Evolutionary conservation across 2,888 invertebrate genomes (phyloP).

Genomic region (Tenthredo distinguenda): DNA sequence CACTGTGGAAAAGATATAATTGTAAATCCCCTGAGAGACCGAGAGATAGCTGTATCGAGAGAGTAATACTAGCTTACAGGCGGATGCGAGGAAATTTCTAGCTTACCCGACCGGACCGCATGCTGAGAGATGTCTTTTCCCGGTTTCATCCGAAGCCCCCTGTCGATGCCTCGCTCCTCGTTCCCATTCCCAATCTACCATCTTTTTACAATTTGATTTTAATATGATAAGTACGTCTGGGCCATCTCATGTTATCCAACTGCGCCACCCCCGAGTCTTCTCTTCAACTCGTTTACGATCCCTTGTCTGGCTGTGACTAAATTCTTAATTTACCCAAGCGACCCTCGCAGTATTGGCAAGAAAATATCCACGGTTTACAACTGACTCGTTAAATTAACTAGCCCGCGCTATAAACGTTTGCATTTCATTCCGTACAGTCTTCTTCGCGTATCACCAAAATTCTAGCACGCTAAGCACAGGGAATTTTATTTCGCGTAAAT

Average conservation of each 20-base stretch:
- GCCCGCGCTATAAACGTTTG: slow-evolving; percentile 27
- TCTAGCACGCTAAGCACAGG: background rate
- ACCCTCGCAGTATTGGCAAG: background rate
- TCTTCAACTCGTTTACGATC: slow-evolving; percentile 5
- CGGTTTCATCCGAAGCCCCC: slow-evolving; percentile 27
- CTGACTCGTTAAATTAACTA: slow-evolving; percentile 35
- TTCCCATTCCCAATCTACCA: background rate
- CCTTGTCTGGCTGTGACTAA: background rate
- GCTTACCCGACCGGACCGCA: slow-evolving; percentile 26
- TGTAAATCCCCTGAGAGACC: slow-evolving; percentile 20
- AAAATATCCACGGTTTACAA: slow-evolving; percentile 24
- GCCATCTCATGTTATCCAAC: slow-evolving; percentile 25
- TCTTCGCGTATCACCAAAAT: slow-evolving; percentile 8
- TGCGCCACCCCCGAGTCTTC: slow-evolving; percentile 11
- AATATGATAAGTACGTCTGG: slow-evolving; percentile 45
- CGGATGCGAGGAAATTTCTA: slow-evolving; percentile 15
- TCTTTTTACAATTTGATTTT: slow-evolving; percentile 41
- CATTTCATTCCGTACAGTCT: slow-evolving; percentile 29
- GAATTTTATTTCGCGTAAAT: background rate
- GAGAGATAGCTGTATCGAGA: slow-evolving; percentile 3
- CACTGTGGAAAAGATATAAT: slow-evolving; percentile 36
- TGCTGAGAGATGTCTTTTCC: slow-evolving; percentile 38
- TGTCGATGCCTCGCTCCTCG: slow-evolving; percentile 24
- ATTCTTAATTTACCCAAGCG: slow-evolving; percentile 1
- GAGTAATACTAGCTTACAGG: background rate